Conservation (phyloP, 2,888 invertebrate species). For the Pyrochroa serraticornis region DNA sequence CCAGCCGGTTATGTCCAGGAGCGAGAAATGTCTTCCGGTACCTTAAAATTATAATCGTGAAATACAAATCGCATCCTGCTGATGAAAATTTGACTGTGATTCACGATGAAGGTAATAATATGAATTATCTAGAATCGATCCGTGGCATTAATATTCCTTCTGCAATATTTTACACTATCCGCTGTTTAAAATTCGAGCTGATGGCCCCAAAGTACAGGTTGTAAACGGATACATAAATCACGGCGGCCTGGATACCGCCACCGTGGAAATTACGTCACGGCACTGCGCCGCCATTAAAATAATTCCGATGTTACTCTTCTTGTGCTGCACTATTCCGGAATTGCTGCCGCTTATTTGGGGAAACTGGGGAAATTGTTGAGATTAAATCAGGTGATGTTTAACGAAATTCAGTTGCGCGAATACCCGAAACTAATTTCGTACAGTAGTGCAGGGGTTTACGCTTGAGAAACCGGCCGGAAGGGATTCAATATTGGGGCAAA, state of each 20-base stretch:
- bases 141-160: slow-evolving; percentile 45
- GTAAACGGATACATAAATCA: slow-evolving; percentile 52
- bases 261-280: slow-evolving; percentile 40
- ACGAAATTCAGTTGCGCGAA: slow-evolving; percentile 12
- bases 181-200: slow-evolving; percentile 50
- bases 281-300: slow-evolving; percentile 43
- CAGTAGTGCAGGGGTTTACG: too few species aligned
- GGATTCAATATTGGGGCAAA: too few species aligned
- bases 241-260: slow-evolving; percentile 43
- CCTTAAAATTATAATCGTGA: background rate
- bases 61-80: background rate
- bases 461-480: too few species aligned
- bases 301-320: slow-evolving; percentile 36
- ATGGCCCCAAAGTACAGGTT: slow-evolving; percentile 52
- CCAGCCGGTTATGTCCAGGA: too few species aligned
- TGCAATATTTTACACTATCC: slow-evolving; percentile 45
- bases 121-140: slow-evolving; percentile 39
- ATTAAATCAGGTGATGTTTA: slow-evolving; percentile 27
- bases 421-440: background rate
- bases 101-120: slow-evolving; percentile 31
- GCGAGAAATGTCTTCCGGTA: too few species aligned
- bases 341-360: background rate
- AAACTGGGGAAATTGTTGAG: slow-evolving; percentile 11
- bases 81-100: background rate
- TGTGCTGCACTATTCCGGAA: slow-evolving; percentile 29